phyloP scores from a whole-genome alignment of 2,888 invertebrate species.

The Mythimna loreyi region DNA sequence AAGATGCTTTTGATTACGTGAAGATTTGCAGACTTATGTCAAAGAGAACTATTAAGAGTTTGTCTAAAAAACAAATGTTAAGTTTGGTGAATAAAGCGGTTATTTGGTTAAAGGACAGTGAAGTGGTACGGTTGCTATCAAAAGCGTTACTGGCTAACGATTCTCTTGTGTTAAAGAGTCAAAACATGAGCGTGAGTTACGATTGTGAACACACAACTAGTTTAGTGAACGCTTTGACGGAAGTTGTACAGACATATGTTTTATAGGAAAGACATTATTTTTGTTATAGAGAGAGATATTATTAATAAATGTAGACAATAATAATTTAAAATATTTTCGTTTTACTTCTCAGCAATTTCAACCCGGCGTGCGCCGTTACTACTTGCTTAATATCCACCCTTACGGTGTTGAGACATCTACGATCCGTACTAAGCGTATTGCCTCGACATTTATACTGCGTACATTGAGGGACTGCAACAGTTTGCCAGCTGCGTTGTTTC shows the following conservation, averaged over 20 bases:
- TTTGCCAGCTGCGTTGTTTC: too few relatives aligned
- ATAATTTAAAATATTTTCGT: not conserved
- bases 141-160: conserved; percentile 77
- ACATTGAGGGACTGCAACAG: too few relatives aligned
- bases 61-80: conserved; percentile 79
- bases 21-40: conserved; percentile 76
- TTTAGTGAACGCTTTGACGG: conserved; percentile 71
- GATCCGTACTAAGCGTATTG: too few relatives aligned
- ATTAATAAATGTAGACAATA: conserved; percentile 28
- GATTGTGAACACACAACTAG: conserved; percentile 51
- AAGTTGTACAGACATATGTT: conserved; percentile 74
- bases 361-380: too few relatives aligned
- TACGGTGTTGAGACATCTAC: too few relatives aligned
- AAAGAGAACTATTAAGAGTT: conserved; percentile 78
- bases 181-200: conserved; percentile 55
- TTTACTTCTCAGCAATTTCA: conserved; percentile 18
- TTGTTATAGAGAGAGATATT: conserved; percentile 9
- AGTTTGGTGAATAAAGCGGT: conserved; percentile 74
- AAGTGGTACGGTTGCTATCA: conserved; percentile 72
- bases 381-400: too few relatives aligned
- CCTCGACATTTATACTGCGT: too few relatives aligned
- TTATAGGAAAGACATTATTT: conserved; percentile 5
- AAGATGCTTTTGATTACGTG: conserved; percentile 75
- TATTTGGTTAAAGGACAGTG: conserved; percentile 65
- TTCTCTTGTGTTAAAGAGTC: conserved; percentile 73